phyloP scores from a whole-genome alignment of 1,140 invertebrate genomes.

The Aphaenogaster floridana region DNA sequence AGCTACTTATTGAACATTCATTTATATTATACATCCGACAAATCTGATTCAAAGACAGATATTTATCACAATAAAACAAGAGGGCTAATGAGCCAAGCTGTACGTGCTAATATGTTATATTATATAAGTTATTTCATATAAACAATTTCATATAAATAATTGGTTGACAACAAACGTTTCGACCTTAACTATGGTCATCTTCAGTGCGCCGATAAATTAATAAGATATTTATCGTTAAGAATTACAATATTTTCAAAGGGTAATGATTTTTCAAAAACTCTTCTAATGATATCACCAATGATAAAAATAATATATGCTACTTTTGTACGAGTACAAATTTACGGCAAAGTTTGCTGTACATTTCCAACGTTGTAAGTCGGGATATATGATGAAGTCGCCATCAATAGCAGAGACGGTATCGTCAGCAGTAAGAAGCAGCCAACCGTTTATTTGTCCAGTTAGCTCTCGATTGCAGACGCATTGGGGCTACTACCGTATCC shows the following conservation, averaged over 20 bases:
- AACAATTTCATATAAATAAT: too few species aligned
- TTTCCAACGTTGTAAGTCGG: conserved; percentile 8
- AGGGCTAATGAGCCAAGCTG: too few species aligned
- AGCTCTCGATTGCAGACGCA: conserved; percentile 52
- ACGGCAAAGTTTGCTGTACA: neutral
- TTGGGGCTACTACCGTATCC: conserved; percentile 50
- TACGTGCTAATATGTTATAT: too few species aligned
- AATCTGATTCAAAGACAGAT: neutral
- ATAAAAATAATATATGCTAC: neutral
- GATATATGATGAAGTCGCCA: conserved; percentile 20
- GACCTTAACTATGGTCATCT: too few species aligned
- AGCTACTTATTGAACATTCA: conserved; percentile 40
- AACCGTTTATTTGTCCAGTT: conserved; percentile 67
- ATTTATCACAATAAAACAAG: neutral
- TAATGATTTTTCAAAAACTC: neutral
- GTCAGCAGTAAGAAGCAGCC: conserved; percentile 68
- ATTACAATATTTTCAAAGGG: neutral
- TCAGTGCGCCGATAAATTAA: too few species aligned
- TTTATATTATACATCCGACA: neutral
- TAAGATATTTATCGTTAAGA: neutral
- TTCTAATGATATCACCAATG: neutral
- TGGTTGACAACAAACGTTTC: too few species aligned
- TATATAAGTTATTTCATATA: too few species aligned
- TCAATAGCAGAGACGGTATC: conserved; percentile 57
- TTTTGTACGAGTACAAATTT: neutral